phyloP scores from a whole-genome alignment of 1,140 invertebrate species.

The Bombus pascuorum region DNA sequence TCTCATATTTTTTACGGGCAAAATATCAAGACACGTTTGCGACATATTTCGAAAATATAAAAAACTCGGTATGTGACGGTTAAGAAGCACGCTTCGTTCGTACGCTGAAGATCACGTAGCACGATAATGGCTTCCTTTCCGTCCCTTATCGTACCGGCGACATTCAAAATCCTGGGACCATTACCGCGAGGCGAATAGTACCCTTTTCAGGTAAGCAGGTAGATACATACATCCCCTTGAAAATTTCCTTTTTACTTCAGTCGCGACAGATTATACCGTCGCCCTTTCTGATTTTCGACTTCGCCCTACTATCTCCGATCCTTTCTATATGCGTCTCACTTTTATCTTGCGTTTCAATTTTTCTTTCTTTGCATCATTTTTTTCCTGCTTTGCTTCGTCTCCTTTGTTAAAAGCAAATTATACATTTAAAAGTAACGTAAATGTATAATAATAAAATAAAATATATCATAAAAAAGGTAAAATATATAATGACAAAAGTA shows the following conservation, averaged over 20 bases:
- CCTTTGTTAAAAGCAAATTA: background rate
- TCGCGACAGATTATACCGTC: conserved; percentile 60
- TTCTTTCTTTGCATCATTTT: background rate
- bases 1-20: conserved; percentile 42
- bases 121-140: conserved; percentile 78
- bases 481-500: no score
- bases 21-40: conserved; percentile 62
- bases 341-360: conserved; percentile 16
- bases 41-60: conserved; percentile 71
- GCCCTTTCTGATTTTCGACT: conserved; percentile 54
- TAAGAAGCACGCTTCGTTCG: conserved; percentile 70
- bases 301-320: conserved; percentile 17
- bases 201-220: conserved; percentile 67
- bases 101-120: conserved; percentile 74
- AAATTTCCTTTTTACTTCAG: conserved; percentile 60
- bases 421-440: background rate
- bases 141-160: conserved; percentile 75
- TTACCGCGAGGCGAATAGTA: conserved; percentile 67
- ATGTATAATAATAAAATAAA: background rate
- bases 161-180: conserved; percentile 77
- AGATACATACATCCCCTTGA: conserved; percentile 60
- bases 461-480: no score
- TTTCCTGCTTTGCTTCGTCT: background rate
- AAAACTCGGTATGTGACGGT: conserved; percentile 53
- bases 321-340: background rate